A percentile compares a stretch with the other conserved stretches of the same genome.
Conservation (phyloP, 2,888 invertebrate species). For the Acleris holmiana region DNA sequence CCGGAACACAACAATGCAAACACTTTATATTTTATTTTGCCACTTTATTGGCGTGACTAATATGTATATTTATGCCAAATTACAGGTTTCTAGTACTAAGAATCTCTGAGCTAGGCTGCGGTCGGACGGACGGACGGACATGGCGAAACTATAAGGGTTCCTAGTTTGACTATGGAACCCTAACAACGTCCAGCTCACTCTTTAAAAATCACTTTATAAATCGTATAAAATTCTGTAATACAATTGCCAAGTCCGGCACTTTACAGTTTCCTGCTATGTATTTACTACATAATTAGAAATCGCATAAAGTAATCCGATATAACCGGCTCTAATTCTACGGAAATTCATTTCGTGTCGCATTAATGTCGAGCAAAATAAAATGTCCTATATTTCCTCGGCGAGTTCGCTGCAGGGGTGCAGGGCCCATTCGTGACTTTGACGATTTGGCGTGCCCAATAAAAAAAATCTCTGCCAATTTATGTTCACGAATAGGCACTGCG, state of each 20-base stretch:
- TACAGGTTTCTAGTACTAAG: too few species aligned
- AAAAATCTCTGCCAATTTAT: constrained; percentile 39
- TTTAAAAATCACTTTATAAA: too few species aligned
- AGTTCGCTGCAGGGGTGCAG: constrained; percentile 33
- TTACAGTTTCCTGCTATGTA: background rate
- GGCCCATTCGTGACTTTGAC: constrained; percentile 40
- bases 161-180: too few species aligned
- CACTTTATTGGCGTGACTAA: too few species aligned
- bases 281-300: constrained; percentile 1
- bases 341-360: constrained; percentile 35
- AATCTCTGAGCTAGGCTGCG: too few species aligned
- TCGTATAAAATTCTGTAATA: too few species aligned
- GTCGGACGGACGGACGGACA: too few species aligned
- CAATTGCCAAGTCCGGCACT: background rate
- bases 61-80: too few species aligned
- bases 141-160: too few species aligned
- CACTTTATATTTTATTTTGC: too few species aligned
- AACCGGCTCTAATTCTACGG: constrained; percentile 26
- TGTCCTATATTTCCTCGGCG: constrained; percentile 17
- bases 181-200: too few species aligned
- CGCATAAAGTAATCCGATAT: constrained; percentile 5
- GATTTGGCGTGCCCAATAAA: constrained; percentile 42
- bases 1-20: too few species aligned
- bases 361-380: constrained; percentile 31
- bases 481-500: constrained; percentile 41